Conservation (phyloP, 1,140 invertebrate species). For the Drosophila pruinosa region DNA sequence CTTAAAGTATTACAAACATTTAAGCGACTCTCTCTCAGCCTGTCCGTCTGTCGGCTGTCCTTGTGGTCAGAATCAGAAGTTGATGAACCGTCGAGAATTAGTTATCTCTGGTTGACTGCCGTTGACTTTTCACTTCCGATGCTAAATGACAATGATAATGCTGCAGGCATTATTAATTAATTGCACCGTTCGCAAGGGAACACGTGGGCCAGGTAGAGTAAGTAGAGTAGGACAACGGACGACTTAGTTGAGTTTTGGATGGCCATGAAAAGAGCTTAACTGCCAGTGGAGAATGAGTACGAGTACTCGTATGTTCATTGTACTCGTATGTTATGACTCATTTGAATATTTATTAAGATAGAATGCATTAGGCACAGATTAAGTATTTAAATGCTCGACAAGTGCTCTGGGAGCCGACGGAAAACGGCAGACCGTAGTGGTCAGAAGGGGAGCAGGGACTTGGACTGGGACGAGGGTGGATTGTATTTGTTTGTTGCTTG, state of each 20-base stretch:
- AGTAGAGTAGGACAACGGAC: neutral
- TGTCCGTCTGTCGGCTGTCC: neutral
- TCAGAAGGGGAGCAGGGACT: too few species aligned
- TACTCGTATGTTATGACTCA: conserved; percentile 19
- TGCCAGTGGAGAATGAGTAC: neutral
- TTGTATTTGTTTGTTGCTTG: conserved; percentile 27
- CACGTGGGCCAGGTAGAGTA: neutral
- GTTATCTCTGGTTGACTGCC: conserved; percentile 5
- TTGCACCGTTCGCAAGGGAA: conserved; percentile 8
- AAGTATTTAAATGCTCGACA: conserved; percentile 61
- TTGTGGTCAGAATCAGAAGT: neutral
- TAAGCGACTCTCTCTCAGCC: neutral
- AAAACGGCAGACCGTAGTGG: too few species aligned
- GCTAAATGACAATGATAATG: conserved; percentile 38
- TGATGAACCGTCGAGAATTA: neutral
- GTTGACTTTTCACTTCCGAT: conserved; percentile 54
- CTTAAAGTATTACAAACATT: conserved; percentile 48
- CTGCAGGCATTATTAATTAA: conserved; percentile 55
- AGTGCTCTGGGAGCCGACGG: conserved; percentile 37
- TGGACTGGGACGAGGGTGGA: conserved; percentile 9
- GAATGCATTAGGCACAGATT: conserved; percentile 68
- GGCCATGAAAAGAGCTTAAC: conserved; percentile 9
- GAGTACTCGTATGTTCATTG: neutral
- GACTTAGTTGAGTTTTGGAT: neutral
- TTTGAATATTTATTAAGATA: conserved; percentile 68